Base-by-base conservation (phyloP, 2,888 invertebrate genomes). In the Brachyptera putata region DNA sequence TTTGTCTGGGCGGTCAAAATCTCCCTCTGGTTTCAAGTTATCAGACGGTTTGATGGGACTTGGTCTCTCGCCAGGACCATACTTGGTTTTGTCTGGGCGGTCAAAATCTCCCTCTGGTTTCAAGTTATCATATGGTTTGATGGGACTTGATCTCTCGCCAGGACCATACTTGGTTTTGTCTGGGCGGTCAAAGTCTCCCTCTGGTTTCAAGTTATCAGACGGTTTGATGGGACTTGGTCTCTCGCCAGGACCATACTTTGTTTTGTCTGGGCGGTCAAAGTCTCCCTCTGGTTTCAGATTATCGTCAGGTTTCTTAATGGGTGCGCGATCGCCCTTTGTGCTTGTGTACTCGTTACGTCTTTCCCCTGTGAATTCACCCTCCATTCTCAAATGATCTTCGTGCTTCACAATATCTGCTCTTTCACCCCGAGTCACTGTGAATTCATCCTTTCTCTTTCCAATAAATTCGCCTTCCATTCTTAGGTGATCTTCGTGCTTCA, bases 401-500 rank as follows among this genome's bases (percentile, higher is more conserved):
- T 63, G 67, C n/a, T 63, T 66, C 22, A 56, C 61, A 39, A 71
- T 69, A 21, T 68, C 67, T 3, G 70, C 68, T 26, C 74, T 65
- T 66, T 74, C 74, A 1, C 72, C 73, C 30, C 72, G 72, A 58
- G 63, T 61, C 61, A 63, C 2, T 24, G 74, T 73, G 61, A 79
- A 79, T 21, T 79, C 78, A 34, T 64, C 64, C 13, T 56, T 34
- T n/a, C 53, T 34, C 18, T 63, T 37, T 25, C 58, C 58, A 24
- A 64, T 65, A 64, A 71, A 70, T 21, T 70, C 70, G 1, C 71
- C 71, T 62, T 71, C 70, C 16, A 69, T 66, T 61, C 65, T 70
- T 3, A 72, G 66, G 70, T 87, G 83, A 70, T 88, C 87, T 71
- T 84, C 82, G 65, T 81, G 84, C 68, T 71, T 79, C 1, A 83